A percentile compares a stretch with the other conserved stretches of the same genome.
Evolutionary conservation across 2,888 invertebrate genomes (phyloP).

Genomic region (Calephelis perditalis): DNA sequence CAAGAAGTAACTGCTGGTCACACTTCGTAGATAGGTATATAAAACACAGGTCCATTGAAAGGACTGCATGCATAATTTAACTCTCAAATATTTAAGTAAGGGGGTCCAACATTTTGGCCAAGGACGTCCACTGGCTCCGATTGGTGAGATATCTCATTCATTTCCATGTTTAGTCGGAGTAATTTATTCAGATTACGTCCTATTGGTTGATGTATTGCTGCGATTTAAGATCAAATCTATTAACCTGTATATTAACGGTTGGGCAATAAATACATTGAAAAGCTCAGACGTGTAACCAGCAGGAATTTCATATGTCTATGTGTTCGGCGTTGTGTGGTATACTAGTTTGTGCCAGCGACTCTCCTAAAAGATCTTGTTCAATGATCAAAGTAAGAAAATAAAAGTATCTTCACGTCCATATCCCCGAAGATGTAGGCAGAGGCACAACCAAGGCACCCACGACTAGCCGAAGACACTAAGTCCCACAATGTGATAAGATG

Average conservation of each 20-base stretch:
- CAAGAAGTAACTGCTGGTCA: too few species aligned
- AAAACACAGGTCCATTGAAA: not conserved
- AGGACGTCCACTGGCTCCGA: slow-evolving; percentile 9
- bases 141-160: slow-evolving; percentile 11
- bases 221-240: slow-evolving; percentile 2
- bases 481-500: too few species aligned
- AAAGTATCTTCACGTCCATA: too few species aligned
- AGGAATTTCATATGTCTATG: too few species aligned
- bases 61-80: not conserved
- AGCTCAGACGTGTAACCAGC: not conserved
- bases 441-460: too few species aligned
- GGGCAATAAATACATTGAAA: not conserved
- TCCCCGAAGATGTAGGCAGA: too few species aligned
- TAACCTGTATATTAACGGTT: not conserved
- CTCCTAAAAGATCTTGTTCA: too few species aligned
- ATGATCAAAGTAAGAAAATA: too few species aligned
- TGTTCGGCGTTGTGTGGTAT: too few species aligned
- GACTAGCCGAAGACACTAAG: too few species aligned
- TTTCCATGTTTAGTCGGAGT: slow-evolving; percentile 6
- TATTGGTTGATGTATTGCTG: slow-evolving; percentile 10
- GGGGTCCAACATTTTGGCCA: slow-evolving; percentile 10
- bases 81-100: slow-evolving; percentile 10
- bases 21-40: too few species aligned
- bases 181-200: slow-evolving; percentile 12
- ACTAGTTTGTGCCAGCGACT: too few species aligned